Evolutionary conservation across 2,888 invertebrate species (phyloP).

Genomic region (Galeruca laticollis): DNA sequence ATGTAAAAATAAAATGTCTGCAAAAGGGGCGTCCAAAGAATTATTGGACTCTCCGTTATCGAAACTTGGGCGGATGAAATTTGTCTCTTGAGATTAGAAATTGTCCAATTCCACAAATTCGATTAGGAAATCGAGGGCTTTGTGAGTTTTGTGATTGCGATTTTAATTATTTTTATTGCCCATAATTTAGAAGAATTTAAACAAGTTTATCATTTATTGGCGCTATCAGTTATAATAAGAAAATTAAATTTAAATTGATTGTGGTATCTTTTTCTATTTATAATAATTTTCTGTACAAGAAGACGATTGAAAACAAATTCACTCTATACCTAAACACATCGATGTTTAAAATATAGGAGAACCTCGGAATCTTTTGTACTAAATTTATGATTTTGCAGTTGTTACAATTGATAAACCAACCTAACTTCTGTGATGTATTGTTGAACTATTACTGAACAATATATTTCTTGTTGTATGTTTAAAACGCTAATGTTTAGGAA

Average conservation of each 20-base stretch:
- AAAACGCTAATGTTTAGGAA: too few relatives aligned
- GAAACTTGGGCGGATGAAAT: conserved; percentile 47
- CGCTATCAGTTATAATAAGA: not conserved
- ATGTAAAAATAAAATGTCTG: conserved; percentile 52
- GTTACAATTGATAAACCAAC: too few relatives aligned
- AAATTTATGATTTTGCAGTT: too few relatives aligned
- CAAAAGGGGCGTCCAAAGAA: conserved; percentile 44
- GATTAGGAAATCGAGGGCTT: conserved; percentile 53
- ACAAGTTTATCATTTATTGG: not conserved
- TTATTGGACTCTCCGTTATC: conserved; percentile 46
- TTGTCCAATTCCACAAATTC: conserved; percentile 57
- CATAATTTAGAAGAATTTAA: conserved; percentile 26
- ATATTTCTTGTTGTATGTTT: too few relatives aligned
- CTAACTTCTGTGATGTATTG: too few relatives aligned
- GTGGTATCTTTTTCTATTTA: too few relatives aligned
- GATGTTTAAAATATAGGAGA: too few relatives aligned
- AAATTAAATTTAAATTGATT: too few relatives aligned
- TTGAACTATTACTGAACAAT: too few relatives aligned
- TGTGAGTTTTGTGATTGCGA: conserved; percentile 47
- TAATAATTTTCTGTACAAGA: not conserved
- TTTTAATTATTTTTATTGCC: conserved; percentile 41
- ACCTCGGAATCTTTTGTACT: too few relatives aligned
- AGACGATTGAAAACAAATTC: too few relatives aligned
- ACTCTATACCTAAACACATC: too few relatives aligned
- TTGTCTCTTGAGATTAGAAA: conserved; percentile 53